phyloP scores from a whole-genome alignment of 2,888 invertebrate genomes.

The Nomada goodeniana region DNA sequence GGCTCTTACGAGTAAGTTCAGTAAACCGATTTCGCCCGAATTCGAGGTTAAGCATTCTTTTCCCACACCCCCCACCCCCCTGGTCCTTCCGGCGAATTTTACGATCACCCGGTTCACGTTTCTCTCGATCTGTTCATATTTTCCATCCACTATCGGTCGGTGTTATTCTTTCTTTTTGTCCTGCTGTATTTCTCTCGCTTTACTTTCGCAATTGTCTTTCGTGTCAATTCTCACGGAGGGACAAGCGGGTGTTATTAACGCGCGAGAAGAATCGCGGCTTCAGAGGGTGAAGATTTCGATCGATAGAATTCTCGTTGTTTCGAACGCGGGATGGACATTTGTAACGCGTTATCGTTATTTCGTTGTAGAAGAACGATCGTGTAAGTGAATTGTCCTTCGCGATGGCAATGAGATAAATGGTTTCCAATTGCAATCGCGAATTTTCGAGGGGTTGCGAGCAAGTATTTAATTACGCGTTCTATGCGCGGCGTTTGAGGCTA shows the following conservation, averaged over 20 bases:
- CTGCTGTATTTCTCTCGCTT: background rate
- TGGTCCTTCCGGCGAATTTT: background rate
- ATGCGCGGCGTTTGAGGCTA: background rate
- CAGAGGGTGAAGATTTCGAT: background rate
- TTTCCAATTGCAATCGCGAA: constrained; percentile 37
- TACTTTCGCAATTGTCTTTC: background rate
- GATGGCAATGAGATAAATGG: constrained; percentile 37
- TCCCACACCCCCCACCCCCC: constrained; percentile 24
- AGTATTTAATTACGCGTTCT: constrained; percentile 9
- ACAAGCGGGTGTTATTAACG: too few species aligned
- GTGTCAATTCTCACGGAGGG: background rate
- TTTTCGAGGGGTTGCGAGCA: background rate
- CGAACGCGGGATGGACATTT: too few species aligned
- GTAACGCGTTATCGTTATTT: background rate
- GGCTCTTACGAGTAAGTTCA: constrained; percentile 78
- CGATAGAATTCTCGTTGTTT: background rate
- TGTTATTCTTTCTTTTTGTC: background rate
- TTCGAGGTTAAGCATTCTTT: constrained; percentile 62
- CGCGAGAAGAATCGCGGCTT: too few species aligned
- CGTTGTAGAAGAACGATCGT: constrained; percentile 8
- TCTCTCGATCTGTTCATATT: background rate
- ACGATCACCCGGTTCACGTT: background rate
- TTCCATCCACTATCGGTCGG: background rate
- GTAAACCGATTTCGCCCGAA: constrained; percentile 14
- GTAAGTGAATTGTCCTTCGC: constrained; percentile 36